These are phyloP conservation scores for Andrena camellia DNA, from an alignment of 2,888 invertebrate species.

Conservation along the genomic window DNA sequence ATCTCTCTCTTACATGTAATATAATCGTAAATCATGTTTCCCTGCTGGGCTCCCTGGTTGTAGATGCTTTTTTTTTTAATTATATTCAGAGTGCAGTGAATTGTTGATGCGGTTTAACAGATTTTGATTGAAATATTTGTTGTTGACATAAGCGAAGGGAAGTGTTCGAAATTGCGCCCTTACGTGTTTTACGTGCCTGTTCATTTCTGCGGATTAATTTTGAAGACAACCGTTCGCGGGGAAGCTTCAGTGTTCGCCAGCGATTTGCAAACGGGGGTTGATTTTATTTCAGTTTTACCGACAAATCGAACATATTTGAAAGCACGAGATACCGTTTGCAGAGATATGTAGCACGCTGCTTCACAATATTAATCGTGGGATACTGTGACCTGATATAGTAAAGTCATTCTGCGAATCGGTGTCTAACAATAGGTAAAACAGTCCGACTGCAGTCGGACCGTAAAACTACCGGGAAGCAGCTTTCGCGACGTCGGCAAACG, in stretches of 20 bases:
- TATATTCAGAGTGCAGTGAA: conserved; percentile 60
- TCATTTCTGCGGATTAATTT: conserved; percentile 39
- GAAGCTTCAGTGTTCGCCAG: not conserved
- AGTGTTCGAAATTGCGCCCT: conserved; percentile 43
- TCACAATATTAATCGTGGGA: conserved; percentile 51
- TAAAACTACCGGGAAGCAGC: not conserved
- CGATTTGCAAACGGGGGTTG: conserved; percentile 3
- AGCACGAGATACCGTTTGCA: conserved; percentile 4
- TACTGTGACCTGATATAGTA: conserved; percentile 31
- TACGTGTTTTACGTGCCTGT: conserved; percentile 37
- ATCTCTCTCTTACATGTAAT: conserved; percentile 49
- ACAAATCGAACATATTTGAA: not conserved
- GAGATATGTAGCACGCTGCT: conserved; percentile 31
- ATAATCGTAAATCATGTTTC: conserved; percentile 41
- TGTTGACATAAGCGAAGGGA: conserved; percentile 42
- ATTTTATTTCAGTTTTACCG: conserved; percentile 2
- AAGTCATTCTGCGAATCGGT: not conserved
- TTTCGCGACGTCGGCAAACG: not conserved
- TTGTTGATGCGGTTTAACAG: conserved; percentile 60
- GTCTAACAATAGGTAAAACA: no score
- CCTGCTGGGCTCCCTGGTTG: conserved; percentile 60
- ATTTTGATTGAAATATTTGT: conserved; percentile 58
- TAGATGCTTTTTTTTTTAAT: conserved; percentile 38
- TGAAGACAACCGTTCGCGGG: not conserved
- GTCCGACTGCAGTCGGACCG: no score